Evolutionary conservation across 2,797 vertebrate genomes (phyloP).

Genomic region (Halcyon chelicuti): DNA sequence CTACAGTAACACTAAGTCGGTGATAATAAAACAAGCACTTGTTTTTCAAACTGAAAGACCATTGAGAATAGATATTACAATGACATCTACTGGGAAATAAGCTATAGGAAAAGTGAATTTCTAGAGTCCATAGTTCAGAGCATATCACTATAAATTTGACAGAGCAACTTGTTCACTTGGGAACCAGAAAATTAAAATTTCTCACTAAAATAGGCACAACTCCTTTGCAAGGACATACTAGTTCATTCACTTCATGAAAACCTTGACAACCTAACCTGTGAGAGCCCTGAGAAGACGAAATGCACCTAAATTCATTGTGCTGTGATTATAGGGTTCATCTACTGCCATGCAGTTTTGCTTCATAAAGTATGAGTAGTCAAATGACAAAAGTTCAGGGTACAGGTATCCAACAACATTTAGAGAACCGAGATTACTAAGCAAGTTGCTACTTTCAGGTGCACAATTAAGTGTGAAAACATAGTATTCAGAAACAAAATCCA

Average conservation of each 20-base stretch:
- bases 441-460: background rate
- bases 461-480: background rate
- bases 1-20: background rate
- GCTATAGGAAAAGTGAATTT: background rate
- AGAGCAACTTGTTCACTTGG: background rate
- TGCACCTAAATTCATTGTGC: background rate
- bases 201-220: background rate
- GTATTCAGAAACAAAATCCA: background rate
- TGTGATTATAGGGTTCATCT: background rate
- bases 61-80: background rate
- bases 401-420: background rate
- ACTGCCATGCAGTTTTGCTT: background rate
- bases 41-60: background rate
- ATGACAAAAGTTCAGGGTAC: background rate
- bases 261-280: background rate
- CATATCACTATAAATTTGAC: background rate
- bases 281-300: background rate
- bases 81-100: conserved; percentile 10
- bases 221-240: background rate
- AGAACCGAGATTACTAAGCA: background rate
- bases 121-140: background rate
- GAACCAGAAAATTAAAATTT: background rate
- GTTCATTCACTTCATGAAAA: background rate
- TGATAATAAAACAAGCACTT: background rate
- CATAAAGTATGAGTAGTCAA: background rate